Evolutionary conservation across 2,113 vertebrate species (phyloP).

Genomic region (Thamnophis sirtalis): DNA sequence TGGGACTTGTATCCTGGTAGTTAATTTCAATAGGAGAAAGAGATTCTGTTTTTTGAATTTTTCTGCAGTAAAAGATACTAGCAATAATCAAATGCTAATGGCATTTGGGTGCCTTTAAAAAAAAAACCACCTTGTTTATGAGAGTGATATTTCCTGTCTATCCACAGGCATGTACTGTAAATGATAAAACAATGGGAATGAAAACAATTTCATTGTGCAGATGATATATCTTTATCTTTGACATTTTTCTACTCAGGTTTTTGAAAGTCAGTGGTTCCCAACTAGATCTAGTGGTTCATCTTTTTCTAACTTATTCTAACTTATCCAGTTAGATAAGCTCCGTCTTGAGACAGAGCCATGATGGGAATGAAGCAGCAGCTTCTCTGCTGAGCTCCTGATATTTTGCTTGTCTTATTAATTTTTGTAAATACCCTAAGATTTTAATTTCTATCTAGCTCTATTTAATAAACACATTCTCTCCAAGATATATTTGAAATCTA

Average conservation of each 20-base stretch:
- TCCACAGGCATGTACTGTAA: background rate
- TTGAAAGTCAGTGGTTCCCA: background rate
- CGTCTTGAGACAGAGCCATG: background rate
- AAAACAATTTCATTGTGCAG: background rate
- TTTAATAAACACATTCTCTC: background rate
- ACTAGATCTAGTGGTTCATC: background rate
- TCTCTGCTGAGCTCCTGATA: background rate
- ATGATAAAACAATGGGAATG: background rate
- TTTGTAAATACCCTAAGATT: background rate
- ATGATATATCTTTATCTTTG: background rate
- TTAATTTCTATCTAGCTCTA: background rate
- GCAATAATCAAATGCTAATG: background rate
- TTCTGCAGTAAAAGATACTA: background rate
- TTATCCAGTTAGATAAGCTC: background rate
- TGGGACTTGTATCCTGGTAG: background rate
- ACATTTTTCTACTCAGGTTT: background rate
- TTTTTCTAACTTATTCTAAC: background rate
- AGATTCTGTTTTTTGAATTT: background rate
- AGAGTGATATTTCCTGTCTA: background rate
- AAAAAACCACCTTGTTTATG: background rate
- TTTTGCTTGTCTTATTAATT: background rate
- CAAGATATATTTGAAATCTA: background rate
- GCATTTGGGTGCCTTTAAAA: background rate
- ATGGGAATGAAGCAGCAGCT: background rate
- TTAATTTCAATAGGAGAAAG: background rate